Base-by-base conservation (phyloP, 1,140 invertebrate species). In the Oscheius sp. region DNA sequence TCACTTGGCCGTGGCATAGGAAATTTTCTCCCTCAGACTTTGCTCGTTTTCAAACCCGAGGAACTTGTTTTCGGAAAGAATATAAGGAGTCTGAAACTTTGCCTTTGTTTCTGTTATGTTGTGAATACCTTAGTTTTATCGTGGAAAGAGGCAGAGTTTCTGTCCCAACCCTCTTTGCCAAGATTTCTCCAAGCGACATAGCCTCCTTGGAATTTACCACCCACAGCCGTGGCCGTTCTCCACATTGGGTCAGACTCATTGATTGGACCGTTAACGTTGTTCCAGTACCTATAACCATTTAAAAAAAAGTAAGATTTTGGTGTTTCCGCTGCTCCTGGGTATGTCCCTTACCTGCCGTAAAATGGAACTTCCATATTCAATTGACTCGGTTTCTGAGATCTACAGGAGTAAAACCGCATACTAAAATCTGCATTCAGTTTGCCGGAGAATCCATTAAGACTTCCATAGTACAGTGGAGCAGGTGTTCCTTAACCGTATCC, bases 341-440 rank as follows among this genome's bases (percentile, higher is more conserved):
- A n/a, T n/a, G n/a, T n/a, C n/a, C n/a, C n/a, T n/a, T n/a, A n/a
- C n/a, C 81, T 64, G 23, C 81, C 82, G 58, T 84, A 83, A 46
- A 83, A 84, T n/a, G 82, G 80, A 31, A 83, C 42, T 7, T 82
- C 82, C 67, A 83, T 72, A 38, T 73, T 81, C 10, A 80, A 28
- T 68, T 80, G 68, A 59, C 28, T 58, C 2, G 45, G 52, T 34
- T 61, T 74, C 29, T 77, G 79, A 3, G 46, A 52, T 26, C 67
- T 62, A 73, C 81, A 83, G n/a, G 68, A 42, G 66, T 83, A 83
- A 31, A 79, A 79, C 65, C 80, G 79, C 55, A 83, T 80, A 13
- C 81, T 79, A 72, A 79, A 83, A 35, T 84, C 78, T 2, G 78
- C 80, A 58, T 84, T 84, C 49, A 78, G 65, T 72, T 84, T 84